These are phyloP conservation scores for Nyctibius grandis DNA, from an alignment of 2,797 vertebrate genomes.

Conservation along the genomic window DNA sequence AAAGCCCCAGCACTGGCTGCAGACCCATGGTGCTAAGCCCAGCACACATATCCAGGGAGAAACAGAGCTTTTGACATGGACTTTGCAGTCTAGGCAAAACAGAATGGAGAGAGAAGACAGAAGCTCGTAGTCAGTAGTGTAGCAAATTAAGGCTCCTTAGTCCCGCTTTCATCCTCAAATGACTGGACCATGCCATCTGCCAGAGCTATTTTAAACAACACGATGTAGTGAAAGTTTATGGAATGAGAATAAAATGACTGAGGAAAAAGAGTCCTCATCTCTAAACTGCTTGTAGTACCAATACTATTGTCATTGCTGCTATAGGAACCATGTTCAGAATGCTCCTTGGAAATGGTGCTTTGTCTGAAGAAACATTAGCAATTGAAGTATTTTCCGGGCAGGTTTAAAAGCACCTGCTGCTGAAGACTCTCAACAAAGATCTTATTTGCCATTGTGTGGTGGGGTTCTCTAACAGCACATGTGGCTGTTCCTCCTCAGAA, in stretches of 20 bases:
- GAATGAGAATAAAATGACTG: background rate
- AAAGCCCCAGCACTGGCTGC: background rate
- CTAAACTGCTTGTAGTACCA: background rate
- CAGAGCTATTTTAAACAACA: background rate
- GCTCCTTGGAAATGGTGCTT: background rate
- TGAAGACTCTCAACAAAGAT: background rate
- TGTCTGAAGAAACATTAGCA: background rate
- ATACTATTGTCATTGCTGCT: background rate
- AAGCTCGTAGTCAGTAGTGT: background rate
- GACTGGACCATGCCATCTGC: background rate
- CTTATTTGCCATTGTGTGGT: background rate
- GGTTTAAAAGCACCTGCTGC: background rate
- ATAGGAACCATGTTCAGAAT: background rate
- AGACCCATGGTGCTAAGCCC: background rate
- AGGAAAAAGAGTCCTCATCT: background rate
- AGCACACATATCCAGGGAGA: background rate
- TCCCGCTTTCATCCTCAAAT: background rate
- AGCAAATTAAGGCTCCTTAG: background rate
- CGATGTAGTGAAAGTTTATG: background rate
- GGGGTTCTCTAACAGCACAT: background rate
- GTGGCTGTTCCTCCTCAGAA: background rate
- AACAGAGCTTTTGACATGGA: background rate
- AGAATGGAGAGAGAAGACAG: background rate
- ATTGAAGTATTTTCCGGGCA: background rate
- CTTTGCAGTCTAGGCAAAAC: background rate